Base-by-base conservation (phyloP, 2,888 invertebrate genomes). In the Nipponacmea schrenckii region DNA sequence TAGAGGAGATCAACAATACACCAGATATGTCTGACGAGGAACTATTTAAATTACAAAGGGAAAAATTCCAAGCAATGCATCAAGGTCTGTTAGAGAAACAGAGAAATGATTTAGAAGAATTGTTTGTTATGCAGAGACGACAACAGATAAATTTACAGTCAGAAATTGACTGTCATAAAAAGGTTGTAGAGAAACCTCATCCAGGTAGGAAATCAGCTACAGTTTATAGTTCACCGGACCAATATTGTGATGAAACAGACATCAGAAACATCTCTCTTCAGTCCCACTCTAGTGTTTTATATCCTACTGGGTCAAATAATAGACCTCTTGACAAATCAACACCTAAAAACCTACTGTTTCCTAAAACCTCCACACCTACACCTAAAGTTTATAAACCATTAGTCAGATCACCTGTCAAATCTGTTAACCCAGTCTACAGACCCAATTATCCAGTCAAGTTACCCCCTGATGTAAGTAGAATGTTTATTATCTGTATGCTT, bases 41-140 rank as follows among this genome's bases (percentile, higher is more conserved):
- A 31, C 39, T 83, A 14, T 74, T 84, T 31, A 68, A 76, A 24
- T 74, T 82, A 26, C 86, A 85, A 66, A 72, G 80, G 46, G 77
- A 81, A 64, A 80, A 84, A 71, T 86, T 86, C 80, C 83, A 86
- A 65, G 65, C 76, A 20, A 70, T 83, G 65, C 78, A 81, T 15
- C 76, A 81, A 64, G 81, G 83, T 78, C 77, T 86, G 81, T 82
- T 84, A 80, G 91, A 91, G 48, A 92, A 93, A 76, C 93, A 94
- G 83, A 90, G 92, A 10, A 74, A 77, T 17, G 84, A 85, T 62
- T 77, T 85, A 62, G 85, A 84, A 74, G 83, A 84, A 63, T 74
- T 85, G 67, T 84, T 85, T 80, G 80, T 84, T 3, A 74, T 91
- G 56, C 92, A 93, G 78, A 93, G 94, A 81, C 90, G 92, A 3